Base-by-base conservation (phyloP, 2,797 vertebrate genomes). In the Typhlichthys subterraneus region DNA sequence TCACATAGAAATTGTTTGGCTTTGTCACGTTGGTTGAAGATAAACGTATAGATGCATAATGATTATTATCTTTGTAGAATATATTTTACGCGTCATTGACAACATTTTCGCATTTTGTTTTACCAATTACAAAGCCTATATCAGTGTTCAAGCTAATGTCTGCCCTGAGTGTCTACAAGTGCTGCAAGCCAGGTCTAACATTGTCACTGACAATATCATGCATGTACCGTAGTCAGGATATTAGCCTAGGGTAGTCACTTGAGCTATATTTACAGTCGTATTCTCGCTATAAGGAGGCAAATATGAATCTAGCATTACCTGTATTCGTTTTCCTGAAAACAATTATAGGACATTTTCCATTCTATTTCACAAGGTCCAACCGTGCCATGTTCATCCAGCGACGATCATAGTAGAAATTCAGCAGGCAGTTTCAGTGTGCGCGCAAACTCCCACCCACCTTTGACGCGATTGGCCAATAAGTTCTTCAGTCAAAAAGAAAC, bases 321-420 rank as follows among this genome's bases (percentile, higher is more conserved):
- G 77, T 38, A 58, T n/a, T 50, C 67, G 72, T 70, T 77, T 67
- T 64, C 67, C 73, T 72, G 68, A 45, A 63, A 67, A 38, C 66
- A 69, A 66, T 80, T 69, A 76, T 12, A 38, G 70, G n/a, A 69
- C 82, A 89, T 86, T 75, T 84, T 78, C 81, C 87, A 72, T 80
- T 62, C 59, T 66, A 55, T 52, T 47, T 46, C 12, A 17, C 53
- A 61, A 4, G 60, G 51, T 67, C 53, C 60, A 0, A 63, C 80
- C 62, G 77, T 56, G 31, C 50, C 3, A 13, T 9, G 73, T 53
- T 68, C 64, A 65, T 75, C 57, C 50, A 80, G 76, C 72, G 80
- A 67, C 85, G 84, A 65, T 69, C 67, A 45, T 77, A 83, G 78
- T 84, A 83, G 71, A 83, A 77, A 85, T 84, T 69, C 67, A 67